Conservation (phyloP, 92 coral and sea anemone species). For the Phenganax subtilis region DNA sequence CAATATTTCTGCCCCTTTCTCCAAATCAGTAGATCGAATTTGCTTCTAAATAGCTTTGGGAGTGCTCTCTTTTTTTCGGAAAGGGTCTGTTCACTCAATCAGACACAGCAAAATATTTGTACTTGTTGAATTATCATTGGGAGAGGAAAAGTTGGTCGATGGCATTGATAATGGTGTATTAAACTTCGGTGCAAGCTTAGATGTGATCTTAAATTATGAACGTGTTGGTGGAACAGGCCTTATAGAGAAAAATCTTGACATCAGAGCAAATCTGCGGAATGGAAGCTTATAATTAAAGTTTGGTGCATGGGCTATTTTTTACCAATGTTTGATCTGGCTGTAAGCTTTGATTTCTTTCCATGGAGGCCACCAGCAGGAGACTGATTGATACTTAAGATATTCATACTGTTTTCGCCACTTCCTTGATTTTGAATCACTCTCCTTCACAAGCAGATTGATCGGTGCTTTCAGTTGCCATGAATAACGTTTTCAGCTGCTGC, state of each 20-base stretch:
- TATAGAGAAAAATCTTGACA: background rate
- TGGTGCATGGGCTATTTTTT: background rate
- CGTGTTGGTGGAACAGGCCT: background rate
- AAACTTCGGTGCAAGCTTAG: slow-evolving; percentile 19
- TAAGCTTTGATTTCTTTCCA: background rate
- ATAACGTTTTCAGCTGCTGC: slow-evolving; percentile 21
- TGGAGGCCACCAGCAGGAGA: background rate
- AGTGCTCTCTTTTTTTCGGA: background rate
- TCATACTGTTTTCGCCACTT: background rate
- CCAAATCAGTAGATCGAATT: background rate
- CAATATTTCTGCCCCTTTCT: slow-evolving; percentile 28
- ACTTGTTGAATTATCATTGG: background rate
- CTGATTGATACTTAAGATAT: background rate
- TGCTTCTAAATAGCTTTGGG: background rate
- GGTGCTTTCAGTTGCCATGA: slow-evolving; percentile 27
- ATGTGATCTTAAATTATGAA: background rate
- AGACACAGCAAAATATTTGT: no score
- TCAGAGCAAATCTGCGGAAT: background rate
- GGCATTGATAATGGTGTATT: slow-evolving; percentile 12
- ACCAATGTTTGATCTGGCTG: background rate
- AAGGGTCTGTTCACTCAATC: background rate
- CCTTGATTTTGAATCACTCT: background rate
- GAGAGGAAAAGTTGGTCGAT: background rate
- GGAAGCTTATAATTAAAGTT: slow-evolving; percentile 1
- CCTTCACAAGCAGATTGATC: background rate